These are phyloP conservation scores for Hoplias malabaricus DNA, from an alignment of 2,113 vertebrate species.

Conservation along the genomic window DNA sequence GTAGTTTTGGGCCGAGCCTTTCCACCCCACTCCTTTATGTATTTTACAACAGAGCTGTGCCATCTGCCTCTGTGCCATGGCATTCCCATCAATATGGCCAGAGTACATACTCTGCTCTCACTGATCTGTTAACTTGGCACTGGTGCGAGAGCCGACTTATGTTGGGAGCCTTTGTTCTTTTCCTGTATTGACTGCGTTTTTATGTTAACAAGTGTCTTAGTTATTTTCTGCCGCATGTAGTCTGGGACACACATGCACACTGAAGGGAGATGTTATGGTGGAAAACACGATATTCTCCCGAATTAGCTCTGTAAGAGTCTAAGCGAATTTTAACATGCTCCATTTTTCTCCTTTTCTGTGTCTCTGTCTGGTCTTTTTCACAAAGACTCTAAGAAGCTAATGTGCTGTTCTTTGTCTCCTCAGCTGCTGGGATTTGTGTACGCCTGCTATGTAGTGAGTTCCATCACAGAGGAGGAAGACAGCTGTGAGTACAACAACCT, in stretches of 20 bases:
- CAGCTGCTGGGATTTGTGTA: slow-evolving; percentile 79
- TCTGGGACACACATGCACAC: neutral
- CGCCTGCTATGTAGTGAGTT: slow-evolving; percentile 76
- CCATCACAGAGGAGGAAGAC: slow-evolving; percentile 80
- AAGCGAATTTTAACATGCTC: neutral
- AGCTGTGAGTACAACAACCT: slow-evolving; percentile 76
- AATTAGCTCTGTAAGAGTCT: neutral
- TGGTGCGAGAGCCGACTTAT: neutral
- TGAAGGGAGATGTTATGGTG: neutral
- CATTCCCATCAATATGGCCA: slow-evolving; percentile 1
- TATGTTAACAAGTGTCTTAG: neutral
- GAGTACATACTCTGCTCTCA: neutral
- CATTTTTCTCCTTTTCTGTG: neutral
- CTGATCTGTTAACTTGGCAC: neutral
- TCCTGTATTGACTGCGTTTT: neutral
- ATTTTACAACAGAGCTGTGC: slow-evolving; percentile 22
- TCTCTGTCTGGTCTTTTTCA: neutral
- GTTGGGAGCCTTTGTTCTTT: neutral
- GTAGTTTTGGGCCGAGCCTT: slow-evolving; percentile 11
- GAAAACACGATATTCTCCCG: neutral
- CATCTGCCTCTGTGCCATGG: slow-evolving; percentile 40
- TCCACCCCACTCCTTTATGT: slow-evolving; percentile 6
- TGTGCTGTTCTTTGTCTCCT: slow-evolving; percentile 47
- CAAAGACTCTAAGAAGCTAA: neutral
- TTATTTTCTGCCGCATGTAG: neutral